Evolutionary conservation across 2,797 vertebrate species (phyloP).

Genomic region (Parotocinclus haroldoi): DNA sequence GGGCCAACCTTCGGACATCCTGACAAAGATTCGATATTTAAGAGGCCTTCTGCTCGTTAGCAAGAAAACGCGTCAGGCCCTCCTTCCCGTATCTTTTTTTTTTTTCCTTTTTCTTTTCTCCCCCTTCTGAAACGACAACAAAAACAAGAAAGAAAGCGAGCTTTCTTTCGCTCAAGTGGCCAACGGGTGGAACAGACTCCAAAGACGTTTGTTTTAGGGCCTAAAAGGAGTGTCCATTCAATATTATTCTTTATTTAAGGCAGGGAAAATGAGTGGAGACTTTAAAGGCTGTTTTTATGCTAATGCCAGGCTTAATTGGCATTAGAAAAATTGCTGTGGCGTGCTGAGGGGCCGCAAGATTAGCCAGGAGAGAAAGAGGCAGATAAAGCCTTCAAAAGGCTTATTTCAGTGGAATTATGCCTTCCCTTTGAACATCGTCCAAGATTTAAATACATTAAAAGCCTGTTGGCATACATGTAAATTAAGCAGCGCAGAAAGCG

Average conservation of each 20-base stretch:
- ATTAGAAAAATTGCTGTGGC: slow-evolving; percentile 98
- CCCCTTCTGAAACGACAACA: slow-evolving; percentile 53
- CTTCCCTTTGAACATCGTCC: slow-evolving; percentile 96
- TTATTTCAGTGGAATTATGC: slow-evolving; percentile 98
- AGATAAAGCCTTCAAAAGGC: slow-evolving; percentile 98
- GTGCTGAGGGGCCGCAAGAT: slow-evolving; percentile 93
- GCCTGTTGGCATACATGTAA: slow-evolving; percentile 98
- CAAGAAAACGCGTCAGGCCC: slow-evolving; percentile 49
- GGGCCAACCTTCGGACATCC: slow-evolving; percentile 66
- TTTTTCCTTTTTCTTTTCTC: slow-evolving; percentile 40
- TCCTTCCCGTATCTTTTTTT: neutral
- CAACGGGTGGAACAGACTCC: slow-evolving; percentile 58
- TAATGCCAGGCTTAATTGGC: slow-evolving; percentile 97
- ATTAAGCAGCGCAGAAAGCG: slow-evolving; percentile 89
- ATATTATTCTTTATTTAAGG: slow-evolving; percentile 80
- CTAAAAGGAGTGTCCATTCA: slow-evolving; percentile 90
- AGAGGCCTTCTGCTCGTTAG: slow-evolving; percentile 61
- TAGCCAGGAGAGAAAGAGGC: slow-evolving; percentile 95
- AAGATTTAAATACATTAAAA: slow-evolving; percentile 97
- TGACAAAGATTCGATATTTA: slow-evolving; percentile 35
- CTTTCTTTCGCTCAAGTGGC: slow-evolving; percentile 59
- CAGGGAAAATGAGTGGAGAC: slow-evolving; percentile 58
- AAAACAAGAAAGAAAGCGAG: slow-evolving; percentile 48
- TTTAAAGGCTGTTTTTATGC: slow-evolving; percentile 94
- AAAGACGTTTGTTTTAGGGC: slow-evolving; percentile 64